phyloP scores from a whole-genome alignment of 1,140 invertebrate genomes.

The Cyrtorhinus lividipennis region DNA sequence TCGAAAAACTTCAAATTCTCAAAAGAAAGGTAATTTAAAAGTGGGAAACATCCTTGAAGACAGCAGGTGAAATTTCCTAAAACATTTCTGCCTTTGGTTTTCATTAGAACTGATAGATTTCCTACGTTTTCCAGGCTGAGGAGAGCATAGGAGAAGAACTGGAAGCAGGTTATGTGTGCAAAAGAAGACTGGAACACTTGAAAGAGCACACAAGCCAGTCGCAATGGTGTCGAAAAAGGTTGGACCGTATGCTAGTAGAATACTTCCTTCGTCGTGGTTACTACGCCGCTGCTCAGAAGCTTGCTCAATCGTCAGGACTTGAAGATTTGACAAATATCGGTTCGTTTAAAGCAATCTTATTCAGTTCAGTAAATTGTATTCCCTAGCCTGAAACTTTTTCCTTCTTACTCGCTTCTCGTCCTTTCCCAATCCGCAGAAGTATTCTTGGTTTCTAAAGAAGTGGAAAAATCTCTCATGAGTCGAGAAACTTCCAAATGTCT shows the following conservation, averaged over 20 bases:
- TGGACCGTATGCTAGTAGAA: conserved; percentile 92
- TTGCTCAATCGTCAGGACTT: conserved; percentile 69
- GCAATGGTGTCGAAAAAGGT: conserved; percentile 71
- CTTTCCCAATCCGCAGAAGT: conserved; percentile 43
- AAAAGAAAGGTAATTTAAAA: conserved; percentile 72
- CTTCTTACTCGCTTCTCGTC: background rate
- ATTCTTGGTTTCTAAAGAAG: conserved; percentile 77
- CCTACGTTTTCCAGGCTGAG: conserved; percentile 58
- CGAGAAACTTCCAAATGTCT: conserved; percentile 78
- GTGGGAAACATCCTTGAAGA: no score
- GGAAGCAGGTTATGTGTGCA: conserved; percentile 70
- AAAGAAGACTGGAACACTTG: conserved; percentile 81
- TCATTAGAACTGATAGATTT: no score
- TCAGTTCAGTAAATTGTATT: background rate
- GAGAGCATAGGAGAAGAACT: conserved; percentile 85
- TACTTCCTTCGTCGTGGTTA: conserved; percentile 92
- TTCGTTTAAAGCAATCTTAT: conserved; percentile 24
- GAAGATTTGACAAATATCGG: conserved; percentile 84
- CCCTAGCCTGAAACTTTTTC: background rate
- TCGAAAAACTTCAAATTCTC: conserved; percentile 75
- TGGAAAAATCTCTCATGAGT: conserved; percentile 59
- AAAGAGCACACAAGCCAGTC: conserved; percentile 53
- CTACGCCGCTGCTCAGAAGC: conserved; percentile 76
- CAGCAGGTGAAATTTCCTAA: background rate
- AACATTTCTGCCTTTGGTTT: no score